Evolutionary conservation across 2,888 invertebrate species (phyloP).

Genomic region (Dasysyrphus albostriatus): DNA sequence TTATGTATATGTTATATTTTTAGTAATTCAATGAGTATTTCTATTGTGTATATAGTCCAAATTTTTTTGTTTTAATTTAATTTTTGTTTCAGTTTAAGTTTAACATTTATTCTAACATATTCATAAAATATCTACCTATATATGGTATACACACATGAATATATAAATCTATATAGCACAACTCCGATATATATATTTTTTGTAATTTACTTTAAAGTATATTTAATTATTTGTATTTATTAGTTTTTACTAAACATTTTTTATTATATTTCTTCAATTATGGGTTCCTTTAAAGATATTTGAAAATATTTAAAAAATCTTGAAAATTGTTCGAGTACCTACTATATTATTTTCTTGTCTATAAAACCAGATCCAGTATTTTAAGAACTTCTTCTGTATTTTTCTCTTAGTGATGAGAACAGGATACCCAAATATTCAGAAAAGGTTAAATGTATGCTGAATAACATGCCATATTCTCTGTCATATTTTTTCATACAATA

Average conservation of each 20-base stretch:
- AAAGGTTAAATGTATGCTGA: too few species aligned
- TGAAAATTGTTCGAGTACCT: too few species aligned
- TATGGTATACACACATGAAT: background rate
- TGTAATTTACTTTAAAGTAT: background rate
- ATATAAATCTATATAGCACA: constrained; percentile 47
- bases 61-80: background rate
- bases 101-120: background rate
- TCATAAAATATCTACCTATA: background rate
- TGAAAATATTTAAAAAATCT: too few species aligned
- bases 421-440: too few species aligned
- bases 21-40: background rate
- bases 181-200: constrained; percentile 29
- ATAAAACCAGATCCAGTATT: too few species aligned
- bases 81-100: background rate
- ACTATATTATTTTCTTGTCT: too few species aligned
- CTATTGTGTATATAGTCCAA: background rate
- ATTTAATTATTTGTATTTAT: constrained; percentile 22
- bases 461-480: too few species aligned
- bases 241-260: background rate
- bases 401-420: too few species aligned
- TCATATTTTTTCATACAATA: too few species aligned
- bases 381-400: too few species aligned
- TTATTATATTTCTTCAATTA: too few species aligned
- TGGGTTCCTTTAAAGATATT: too few species aligned
- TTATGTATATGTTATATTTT: constrained; percentile 7